A percentile compares a stretch with the other conserved stretches of the same genome.
Evolutionary conservation across 2,797 vertebrate genomes (phyloP).

Genomic region (Falco biarmicus): DNA sequence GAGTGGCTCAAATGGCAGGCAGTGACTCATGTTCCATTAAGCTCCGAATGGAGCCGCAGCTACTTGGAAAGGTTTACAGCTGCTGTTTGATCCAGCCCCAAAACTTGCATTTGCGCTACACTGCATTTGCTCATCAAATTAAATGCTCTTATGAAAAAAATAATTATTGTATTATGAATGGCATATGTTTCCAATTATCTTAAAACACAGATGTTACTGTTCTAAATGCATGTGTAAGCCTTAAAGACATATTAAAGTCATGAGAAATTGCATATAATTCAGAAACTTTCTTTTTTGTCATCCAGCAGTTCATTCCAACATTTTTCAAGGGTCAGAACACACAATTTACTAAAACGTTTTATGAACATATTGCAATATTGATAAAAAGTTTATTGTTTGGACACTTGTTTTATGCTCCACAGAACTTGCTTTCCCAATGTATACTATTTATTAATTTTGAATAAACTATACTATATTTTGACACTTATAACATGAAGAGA

Average conservation of each 20-base stretch:
- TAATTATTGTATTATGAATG: neutral
- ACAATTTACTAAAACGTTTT: neutral
- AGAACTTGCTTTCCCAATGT: neutral
- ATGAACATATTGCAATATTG: neutral
- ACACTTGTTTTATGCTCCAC: neutral
- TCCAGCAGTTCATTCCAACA: neutral
- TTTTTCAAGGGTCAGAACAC: neutral
- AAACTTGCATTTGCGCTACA: neutral
- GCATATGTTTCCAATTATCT: conserved; percentile 18
- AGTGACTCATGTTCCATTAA: conserved; percentile 50
- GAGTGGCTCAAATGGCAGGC: neutral
- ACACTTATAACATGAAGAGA: neutral
- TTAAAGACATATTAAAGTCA: neutral
- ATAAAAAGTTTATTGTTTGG: neutral
- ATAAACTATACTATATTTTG: neutral
- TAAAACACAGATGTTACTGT: neutral
- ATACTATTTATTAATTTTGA: neutral
- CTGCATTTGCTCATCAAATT: conserved; percentile 29
- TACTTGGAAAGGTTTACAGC: conserved; percentile 40
- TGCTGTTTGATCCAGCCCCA: conserved; percentile 31
- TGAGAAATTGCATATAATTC: neutral
- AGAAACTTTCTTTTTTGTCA: neutral
- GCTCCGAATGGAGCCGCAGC: neutral
- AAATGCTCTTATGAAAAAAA: neutral
- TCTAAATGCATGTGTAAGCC: neutral